Percentiles rank a stretch among this genome's conserved stretches.
These are phyloP conservation scores for Euphonia xanthogaster DNA, from an alignment of 2,797 vertebrate genomes.

Conservation along the genomic window DNA sequence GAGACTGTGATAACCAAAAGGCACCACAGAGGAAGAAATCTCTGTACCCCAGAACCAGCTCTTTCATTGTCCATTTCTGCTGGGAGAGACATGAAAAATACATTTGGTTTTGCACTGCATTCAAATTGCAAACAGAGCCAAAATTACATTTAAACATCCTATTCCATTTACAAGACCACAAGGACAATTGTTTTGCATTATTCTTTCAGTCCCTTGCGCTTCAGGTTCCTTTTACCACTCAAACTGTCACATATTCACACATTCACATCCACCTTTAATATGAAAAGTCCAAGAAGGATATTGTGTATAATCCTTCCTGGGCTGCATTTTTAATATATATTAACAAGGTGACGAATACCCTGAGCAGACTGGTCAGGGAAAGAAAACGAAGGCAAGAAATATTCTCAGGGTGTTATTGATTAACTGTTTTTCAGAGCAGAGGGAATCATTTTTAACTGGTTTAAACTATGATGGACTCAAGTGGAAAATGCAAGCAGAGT, in stretches of 20 bases:
- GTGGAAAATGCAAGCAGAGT: conserved; percentile 63
- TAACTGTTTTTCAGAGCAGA: conserved; percentile 61
- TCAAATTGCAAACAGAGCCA: neutral
- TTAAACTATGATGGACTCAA: conserved; percentile 66
- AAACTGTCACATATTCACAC: neutral
- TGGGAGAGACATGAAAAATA: neutral
- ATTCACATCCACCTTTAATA: neutral
- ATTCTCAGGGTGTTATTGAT: conserved; percentile 67
- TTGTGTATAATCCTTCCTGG: neutral
- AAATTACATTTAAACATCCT: neutral
- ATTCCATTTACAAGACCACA: neutral
- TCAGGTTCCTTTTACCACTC: neutral
- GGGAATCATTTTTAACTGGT: conserved; percentile 65
- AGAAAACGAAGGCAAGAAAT: conserved; percentile 44
- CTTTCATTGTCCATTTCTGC: neutral
- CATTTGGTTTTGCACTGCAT: neutral
- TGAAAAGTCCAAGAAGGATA: neutral
- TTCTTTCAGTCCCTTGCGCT: neutral
- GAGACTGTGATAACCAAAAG: neutral
- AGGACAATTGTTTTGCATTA: neutral
- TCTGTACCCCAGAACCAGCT: neutral
- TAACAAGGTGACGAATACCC: neutral
- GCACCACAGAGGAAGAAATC: neutral
- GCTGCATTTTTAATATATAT: conserved; percentile 32
- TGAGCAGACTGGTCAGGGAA: neutral